Evolutionary conservation across 2,797 vertebrate species (phyloP).

Genomic region (Syngnathus rostellatus): DNA sequence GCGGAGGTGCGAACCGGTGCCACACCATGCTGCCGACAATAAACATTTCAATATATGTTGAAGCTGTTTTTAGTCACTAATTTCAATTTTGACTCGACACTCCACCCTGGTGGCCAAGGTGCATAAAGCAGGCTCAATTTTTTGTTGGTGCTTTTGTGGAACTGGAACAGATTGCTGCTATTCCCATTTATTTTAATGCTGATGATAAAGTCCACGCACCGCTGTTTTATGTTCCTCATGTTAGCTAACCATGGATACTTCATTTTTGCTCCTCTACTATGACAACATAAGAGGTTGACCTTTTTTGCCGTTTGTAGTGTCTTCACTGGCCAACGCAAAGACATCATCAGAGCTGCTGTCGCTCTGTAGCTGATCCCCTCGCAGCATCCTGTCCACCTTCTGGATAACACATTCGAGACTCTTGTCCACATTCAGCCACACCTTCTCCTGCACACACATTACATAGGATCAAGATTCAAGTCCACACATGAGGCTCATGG

Average conservation of each 20-base stretch:
- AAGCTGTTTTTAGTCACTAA: too few species aligned
- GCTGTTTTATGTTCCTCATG: too few species aligned
- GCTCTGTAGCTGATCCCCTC: conserved; percentile 79
- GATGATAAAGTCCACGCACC: too few species aligned
- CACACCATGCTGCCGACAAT: too few species aligned
- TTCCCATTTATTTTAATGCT: too few species aligned
- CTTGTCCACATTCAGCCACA: conserved; percentile 96
- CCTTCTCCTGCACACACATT: conserved; percentile 76
- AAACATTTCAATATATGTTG: too few species aligned
- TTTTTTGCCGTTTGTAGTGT: conserved; percentile 74
- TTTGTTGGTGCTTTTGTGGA: too few species aligned
- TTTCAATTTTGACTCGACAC: too few species aligned
- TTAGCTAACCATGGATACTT: not conserved
- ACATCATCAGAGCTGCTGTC: conserved; percentile 86
- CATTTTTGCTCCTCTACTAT: not conserved
- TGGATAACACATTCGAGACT: conserved; percentile 96
- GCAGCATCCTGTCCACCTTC: conserved; percentile 86
- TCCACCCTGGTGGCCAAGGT: too few species aligned
- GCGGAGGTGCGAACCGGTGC: too few species aligned
- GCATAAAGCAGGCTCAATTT: too few species aligned
- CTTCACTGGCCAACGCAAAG: conserved; percentile 69
- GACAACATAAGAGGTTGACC: conserved; percentile 50
- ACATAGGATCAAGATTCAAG: not conserved
- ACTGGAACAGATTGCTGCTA: too few species aligned
- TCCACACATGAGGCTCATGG: not conserved